These are phyloP conservation scores for Stegastes partitus DNA, from an alignment of 2,113 vertebrate species.

Conservation along the genomic window DNA sequence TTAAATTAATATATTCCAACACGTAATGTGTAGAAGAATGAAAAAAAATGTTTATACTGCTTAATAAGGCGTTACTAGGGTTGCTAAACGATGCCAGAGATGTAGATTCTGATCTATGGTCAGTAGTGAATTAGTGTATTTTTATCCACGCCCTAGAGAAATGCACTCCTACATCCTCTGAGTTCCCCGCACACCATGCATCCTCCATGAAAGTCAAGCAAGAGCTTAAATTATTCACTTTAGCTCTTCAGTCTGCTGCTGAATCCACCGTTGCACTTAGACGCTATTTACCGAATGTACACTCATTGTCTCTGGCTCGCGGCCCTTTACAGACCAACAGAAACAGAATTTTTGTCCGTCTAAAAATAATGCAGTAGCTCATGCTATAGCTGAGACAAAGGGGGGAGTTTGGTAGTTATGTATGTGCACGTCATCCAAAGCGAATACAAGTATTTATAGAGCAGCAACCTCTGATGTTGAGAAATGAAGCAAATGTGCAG, in stretches of 20 bases:
- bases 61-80: background rate
- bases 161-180: constrained; percentile 24
- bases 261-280: constrained; percentile 38
- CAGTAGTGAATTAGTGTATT: background rate
- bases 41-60: background rate
- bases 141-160: background rate
- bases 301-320: background rate
- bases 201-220: constrained; percentile 38
- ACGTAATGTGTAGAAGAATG: background rate
- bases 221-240: constrained; percentile 66
- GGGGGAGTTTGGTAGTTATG: background rate
- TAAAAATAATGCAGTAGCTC: constrained; percentile 8
- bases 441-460: background rate
- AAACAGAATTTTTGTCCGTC: constrained; percentile 25
- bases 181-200: constrained; percentile 21
- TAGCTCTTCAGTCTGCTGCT: constrained; percentile 40
- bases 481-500: too few relatives aligned
- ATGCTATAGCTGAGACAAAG: constrained; percentile 5
- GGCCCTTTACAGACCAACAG: background rate
- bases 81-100: background rate
- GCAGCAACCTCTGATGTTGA: too few relatives aligned
- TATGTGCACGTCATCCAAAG: background rate
- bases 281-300: constrained; percentile 21
- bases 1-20: background rate
- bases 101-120: background rate